These are phyloP conservation scores for Cyprinodon brontotheroides DNA, from an alignment of 2,113 vertebrate species.

Conservation along the genomic window DNA sequence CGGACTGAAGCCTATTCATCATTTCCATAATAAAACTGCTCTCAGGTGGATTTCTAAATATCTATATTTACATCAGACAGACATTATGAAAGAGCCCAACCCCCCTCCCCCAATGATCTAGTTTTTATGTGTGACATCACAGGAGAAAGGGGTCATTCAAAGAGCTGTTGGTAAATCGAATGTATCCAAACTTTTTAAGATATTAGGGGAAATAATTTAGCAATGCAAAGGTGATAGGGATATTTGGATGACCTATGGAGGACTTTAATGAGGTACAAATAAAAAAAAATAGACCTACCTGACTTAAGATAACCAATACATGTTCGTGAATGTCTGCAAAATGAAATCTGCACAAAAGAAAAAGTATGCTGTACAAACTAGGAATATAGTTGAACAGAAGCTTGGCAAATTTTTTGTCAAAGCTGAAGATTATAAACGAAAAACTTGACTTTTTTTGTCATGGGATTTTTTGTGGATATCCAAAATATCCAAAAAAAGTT, in stretches of 20 bases:
- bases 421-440: neutral
- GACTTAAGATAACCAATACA: neutral
- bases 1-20: slow-evolving; percentile 61
- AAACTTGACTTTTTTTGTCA: neutral
- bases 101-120: slow-evolving; percentile 47
- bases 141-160: slow-evolving; percentile 56
- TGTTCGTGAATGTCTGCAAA: too few relatives aligned
- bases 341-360: neutral
- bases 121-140: slow-evolving; percentile 44
- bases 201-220: neutral
- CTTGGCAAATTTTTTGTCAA: neutral
- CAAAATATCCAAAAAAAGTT: too few relatives aligned
- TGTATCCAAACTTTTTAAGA: neutral
- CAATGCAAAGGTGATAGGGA: neutral
- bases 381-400: neutral
- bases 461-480: neutral
- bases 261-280: too few relatives aligned
- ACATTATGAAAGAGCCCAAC: slow-evolving; percentile 27
- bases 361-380: neutral
- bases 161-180: neutral
- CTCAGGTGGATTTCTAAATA: slow-evolving; percentile 67
- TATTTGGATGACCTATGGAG: neutral
- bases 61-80: slow-evolving; percentile 63
- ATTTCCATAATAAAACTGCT: slow-evolving; percentile 57
- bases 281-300: neutral